phyloP scores from a whole-genome alignment of 2,797 vertebrate genomes.

The Argentina silus region DNA sequence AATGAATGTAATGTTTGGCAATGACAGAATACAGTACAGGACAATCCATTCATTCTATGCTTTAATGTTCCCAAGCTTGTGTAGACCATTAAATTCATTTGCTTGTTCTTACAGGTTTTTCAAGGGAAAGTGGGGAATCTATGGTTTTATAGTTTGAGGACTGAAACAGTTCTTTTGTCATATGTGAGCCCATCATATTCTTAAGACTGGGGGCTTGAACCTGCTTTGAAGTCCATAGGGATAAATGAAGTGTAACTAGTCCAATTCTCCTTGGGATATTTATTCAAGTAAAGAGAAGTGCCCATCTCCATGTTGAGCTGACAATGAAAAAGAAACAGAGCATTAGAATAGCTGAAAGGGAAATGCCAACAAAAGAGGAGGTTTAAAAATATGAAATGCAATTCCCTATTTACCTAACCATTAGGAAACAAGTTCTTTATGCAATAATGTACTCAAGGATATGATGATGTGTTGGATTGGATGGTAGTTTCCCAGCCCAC shows the following conservation, averaged over 20 bases:
- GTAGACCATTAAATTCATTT: conserved; percentile 55
- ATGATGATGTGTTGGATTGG: neutral
- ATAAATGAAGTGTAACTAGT: conserved; percentile 48
- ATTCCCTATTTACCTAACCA: conserved; percentile 61
- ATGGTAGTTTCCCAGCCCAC: conserved; percentile 56
- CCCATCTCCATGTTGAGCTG: conserved; percentile 50
- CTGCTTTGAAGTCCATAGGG: conserved; percentile 73
- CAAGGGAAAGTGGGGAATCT: conserved; percentile 53
- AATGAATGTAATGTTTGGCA: neutral
- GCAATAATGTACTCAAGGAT: neutral
- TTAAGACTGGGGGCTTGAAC: conserved; percentile 51
- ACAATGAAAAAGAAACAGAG: conserved; percentile 47
- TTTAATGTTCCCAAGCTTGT: conserved; percentile 4
- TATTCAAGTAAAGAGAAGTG: conserved; percentile 65
- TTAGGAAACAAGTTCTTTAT: conserved; percentile 1
- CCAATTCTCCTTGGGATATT: conserved; percentile 67
- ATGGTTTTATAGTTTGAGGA: conserved; percentile 70
- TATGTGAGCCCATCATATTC: conserved; percentile 52
- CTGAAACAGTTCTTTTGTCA: conserved; percentile 71
- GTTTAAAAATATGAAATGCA: conserved; percentile 55
- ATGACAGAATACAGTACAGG: neutral
- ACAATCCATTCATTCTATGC: neutral
- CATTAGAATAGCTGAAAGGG: conserved; percentile 20
- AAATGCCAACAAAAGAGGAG: conserved; percentile 49
- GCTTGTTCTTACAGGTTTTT: conserved; percentile 60